Evolutionary conservation across 2,797 vertebrate species (phyloP).

Genomic region (Muraenolepis orangiensis): DNA sequence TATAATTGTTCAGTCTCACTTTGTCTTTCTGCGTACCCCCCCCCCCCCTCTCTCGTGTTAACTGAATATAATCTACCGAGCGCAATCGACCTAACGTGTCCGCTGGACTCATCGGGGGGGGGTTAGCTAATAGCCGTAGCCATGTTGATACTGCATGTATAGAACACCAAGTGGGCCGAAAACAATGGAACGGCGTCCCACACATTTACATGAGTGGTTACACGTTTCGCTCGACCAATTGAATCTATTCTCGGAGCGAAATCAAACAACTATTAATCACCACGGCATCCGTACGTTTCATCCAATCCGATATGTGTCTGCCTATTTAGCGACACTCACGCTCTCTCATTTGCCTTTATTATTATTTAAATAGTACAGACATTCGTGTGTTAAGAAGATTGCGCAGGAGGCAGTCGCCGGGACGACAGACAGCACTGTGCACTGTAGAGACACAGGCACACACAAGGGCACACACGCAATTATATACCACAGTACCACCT

Average conservation of each 20-base stretch:
- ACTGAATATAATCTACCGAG: not conserved
- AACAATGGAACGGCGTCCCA: not conserved
- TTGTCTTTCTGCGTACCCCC: too few relatives aligned
- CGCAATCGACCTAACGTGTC: not conserved
- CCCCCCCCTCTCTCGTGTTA: not conserved
- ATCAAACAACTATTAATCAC: not conserved
- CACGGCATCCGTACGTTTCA: not conserved
- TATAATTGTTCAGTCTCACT: not conserved
- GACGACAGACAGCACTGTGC: constrained; percentile 3
- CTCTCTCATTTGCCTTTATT: not conserved
- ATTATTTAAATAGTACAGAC: not conserved
- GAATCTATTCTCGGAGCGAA: not conserved
- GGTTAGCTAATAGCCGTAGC: not conserved
- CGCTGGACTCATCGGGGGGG: too few relatives aligned
- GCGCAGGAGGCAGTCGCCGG: too few relatives aligned
- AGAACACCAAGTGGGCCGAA: not conserved
- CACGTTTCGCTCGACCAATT: not conserved
- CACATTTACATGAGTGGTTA: not conserved
- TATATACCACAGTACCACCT: not conserved
- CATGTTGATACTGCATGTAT: not conserved
- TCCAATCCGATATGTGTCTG: not conserved
- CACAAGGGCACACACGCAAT: constrained; percentile 1
- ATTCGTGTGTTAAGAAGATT: not conserved
- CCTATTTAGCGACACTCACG: not conserved
- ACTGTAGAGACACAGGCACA: not conserved